Evolutionary conservation across 2,888 invertebrate genomes (phyloP), one percentile per base, ranked within the genome.

Genomic region (Didymodactylos carnosus): DNA sequence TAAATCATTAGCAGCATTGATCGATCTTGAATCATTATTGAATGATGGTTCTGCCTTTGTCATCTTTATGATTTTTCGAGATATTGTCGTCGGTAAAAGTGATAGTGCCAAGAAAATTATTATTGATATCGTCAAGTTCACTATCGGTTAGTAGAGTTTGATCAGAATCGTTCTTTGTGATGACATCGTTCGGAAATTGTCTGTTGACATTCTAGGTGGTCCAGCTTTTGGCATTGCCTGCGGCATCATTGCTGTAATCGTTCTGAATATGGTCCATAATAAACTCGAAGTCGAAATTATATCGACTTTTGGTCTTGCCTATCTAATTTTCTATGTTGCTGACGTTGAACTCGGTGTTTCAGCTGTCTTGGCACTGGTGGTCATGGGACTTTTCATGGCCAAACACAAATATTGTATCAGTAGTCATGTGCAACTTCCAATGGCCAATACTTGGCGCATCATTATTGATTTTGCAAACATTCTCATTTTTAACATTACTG

Each of bases 11-110:
- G 80, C 80, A 7, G 80, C 83, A 74, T 77, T 84, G 16, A 81
- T 85, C 39, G 85, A 85, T 77, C 85, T 85, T 3, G 85, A 85
- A 77, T 83, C 84, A 1, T 77, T 85, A 75, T 53, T 53, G 27
- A 53, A 27, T 19, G 53, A 53, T 16, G 53, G 53, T 53, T 53
- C 53, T 16, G 14, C 53, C 2, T 53, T 53, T 27, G 53, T 53
- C 14, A 27, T 27, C 29, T 53, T 29, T 29, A 27, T 53, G 27
- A 14, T 27, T 29, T 85, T 69, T 39, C 39, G 39, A 39, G 39
- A 69, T 40, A 69, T 39, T 39, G 23, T 69, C 25, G 39, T 69
- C 10, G 39, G 40, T 23, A 7, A n/a, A 23, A 23, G 23, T 23
- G 25, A 40, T 69, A 39, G 39, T 69, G 39, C 85, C 75, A 53